phyloP scores from a whole-genome alignment of 2,113 vertebrate genomes.

The Microcebus ravelobensis region DNA sequence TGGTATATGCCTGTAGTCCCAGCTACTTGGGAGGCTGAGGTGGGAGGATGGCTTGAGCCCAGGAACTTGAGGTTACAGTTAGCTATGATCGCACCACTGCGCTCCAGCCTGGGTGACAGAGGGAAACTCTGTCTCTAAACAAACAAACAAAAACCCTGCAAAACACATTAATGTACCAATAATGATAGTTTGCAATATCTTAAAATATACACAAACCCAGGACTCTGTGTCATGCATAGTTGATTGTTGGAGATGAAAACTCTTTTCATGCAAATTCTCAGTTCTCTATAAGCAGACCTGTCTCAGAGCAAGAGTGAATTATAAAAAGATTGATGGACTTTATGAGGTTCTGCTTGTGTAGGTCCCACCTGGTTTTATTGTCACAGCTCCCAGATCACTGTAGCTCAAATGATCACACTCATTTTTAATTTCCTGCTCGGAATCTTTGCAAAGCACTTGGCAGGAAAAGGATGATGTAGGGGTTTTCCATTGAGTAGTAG shows the following conservation, averaged over 20 bases:
- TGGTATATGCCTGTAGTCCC: no score
- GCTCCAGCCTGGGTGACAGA: no score
- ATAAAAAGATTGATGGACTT: background rate
- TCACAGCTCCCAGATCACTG: background rate
- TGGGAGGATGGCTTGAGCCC: no score
- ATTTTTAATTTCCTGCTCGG: conserved; percentile 48
- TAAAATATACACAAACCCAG: conserved; percentile 46
- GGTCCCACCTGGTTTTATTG: background rate
- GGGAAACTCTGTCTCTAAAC: no score
- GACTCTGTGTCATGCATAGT: background rate
- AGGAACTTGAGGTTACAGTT: no score
- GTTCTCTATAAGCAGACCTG: background rate
- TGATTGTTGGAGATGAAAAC: conserved; percentile 12
- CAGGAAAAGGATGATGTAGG: conserved; percentile 26
- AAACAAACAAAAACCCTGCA: background rate
- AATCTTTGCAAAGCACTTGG: conserved; percentile 39
- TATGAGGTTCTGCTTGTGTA: background rate
- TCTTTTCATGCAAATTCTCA: conserved; percentile 21
- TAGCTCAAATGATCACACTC: background rate
- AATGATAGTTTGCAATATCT: conserved; percentile 9
- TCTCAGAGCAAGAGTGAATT: background rate
- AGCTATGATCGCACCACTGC: no score
- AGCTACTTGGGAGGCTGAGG: no score
- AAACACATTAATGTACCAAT: background rate
- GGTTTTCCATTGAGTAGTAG: conserved; percentile 3